Evolutionary conservation across 2,797 vertebrate genomes (phyloP).

Genomic region (Sciurus carolinensis): DNA sequence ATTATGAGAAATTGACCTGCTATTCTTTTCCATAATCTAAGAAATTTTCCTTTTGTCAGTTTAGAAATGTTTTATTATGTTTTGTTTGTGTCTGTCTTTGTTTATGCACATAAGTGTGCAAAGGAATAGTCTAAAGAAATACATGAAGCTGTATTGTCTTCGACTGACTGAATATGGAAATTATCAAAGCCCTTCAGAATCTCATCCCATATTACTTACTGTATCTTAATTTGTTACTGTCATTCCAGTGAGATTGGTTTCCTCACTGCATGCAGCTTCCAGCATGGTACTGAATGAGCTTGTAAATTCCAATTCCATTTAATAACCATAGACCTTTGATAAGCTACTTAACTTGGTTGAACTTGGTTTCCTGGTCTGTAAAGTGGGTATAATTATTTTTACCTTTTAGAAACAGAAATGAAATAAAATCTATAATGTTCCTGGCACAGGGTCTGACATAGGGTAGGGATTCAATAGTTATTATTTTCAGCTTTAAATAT

Average conservation of each 20-base stretch:
- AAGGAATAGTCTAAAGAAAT: slow-evolving; percentile 57
- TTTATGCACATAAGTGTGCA: slow-evolving; percentile 28
- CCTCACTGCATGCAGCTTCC: neutral
- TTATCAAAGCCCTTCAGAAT: slow-evolving; percentile 48
- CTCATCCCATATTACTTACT: neutral
- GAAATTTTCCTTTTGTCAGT: slow-evolving; percentile 60
- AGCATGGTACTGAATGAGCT: neutral
- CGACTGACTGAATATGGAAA: slow-evolving; percentile 45
- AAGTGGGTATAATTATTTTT: slow-evolving; percentile 31
- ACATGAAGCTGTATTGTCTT: neutral
- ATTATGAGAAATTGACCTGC: slow-evolving; percentile 24
- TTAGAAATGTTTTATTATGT: slow-evolving; percentile 53
- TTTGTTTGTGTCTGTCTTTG: slow-evolving; percentile 55
- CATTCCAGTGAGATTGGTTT: neutral
- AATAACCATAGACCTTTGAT: neutral
- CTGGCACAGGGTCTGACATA: neutral
- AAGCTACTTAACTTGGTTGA: neutral
- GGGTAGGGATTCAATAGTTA: slow-evolving; percentile 27
- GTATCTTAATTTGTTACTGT: neutral
- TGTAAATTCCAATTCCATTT: neutral
- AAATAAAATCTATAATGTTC: neutral
- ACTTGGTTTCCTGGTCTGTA: slow-evolving; percentile 21
- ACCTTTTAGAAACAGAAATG: slow-evolving; percentile 23
- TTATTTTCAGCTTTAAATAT: slow-evolving; percentile 53
- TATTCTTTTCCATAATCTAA: slow-evolving; percentile 54